Conservation (phyloP, 30 jellyfish, hydroid and myxozoan genomes). For the Aurelia sp. region DNA sequence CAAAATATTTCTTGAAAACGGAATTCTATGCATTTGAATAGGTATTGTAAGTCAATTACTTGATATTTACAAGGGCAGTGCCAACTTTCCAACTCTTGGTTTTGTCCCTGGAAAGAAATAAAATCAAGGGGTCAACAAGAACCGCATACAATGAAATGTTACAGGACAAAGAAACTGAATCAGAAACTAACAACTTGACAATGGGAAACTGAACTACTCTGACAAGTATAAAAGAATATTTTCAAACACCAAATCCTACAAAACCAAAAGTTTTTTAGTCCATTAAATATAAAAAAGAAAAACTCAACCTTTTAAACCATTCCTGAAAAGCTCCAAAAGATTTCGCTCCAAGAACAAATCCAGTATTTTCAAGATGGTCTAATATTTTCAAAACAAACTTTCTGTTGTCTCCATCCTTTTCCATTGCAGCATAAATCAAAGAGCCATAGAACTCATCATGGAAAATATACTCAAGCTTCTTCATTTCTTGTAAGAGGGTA, state of each 20-base stretch:
- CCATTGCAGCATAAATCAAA: slow-evolving; percentile 13
- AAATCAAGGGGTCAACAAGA: neutral
- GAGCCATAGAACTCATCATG: slow-evolving; percentile 53
- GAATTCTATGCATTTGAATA: no score
- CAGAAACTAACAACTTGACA: no score
- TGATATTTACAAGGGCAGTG: slow-evolving; percentile 38
- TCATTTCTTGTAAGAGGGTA: slow-evolving; percentile 15
- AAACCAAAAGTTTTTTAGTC: no score
- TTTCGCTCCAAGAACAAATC: slow-evolving; percentile 55
- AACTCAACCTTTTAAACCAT: slow-evolving; percentile 55
- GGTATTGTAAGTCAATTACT: neutral
- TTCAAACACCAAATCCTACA: no score
- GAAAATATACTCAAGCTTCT: slow-evolving; percentile 15
- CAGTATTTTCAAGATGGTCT: slow-evolving; percentile 50
- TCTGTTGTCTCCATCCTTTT: neutral
- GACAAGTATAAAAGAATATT: no score
- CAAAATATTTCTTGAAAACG: no score
- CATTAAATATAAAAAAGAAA: no score
- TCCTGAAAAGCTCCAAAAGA: slow-evolving; percentile 33
- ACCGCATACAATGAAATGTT: no score
- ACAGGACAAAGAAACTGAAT: no score
- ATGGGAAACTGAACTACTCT: no score
- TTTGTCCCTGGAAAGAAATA: slow-evolving; percentile 13
- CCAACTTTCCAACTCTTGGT: slow-evolving; percentile 44
- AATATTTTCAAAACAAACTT: slow-evolving; percentile 19